Base-by-base conservation (phyloP, 2,797 vertebrate genomes). In the Pelobates cultripes region DNA sequence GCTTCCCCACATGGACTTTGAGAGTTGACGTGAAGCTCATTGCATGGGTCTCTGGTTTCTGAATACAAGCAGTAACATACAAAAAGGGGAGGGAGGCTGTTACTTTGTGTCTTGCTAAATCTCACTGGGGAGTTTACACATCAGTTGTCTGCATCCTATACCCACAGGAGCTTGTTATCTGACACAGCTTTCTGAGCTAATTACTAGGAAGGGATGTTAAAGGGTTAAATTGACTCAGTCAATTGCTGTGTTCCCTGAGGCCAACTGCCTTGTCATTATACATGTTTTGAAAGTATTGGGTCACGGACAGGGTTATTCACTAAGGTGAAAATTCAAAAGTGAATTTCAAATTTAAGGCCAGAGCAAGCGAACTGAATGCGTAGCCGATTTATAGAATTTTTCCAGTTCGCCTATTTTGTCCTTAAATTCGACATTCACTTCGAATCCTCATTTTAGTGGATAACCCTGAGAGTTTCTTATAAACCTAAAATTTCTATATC, bases 1-100 rank as follows among this genome's bases (percentile, higher is more conserved):
- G 68, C 14, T 77, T 77, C 60, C 70, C 73, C 68, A 83, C 40
- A 44, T 83, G 76, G n/a, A 83, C 70, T 44, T 53, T 78, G 43
- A 83, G 64, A 8, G 71, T 83, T 3, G 76, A 74, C 57, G 64
- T 83, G 57, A 78, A 83, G 40, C 81, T 83, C 81, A 83, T 83
- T 13, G 40, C 57, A 10, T 3, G 17, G 53, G 41, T 13, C 2
- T 47, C 53, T 83, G 14, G 13, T 13, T 43, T 45, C n/a, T 77
- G 40, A 44, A 60, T 7, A 55, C 6, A 28, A 40, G 17, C 10
- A 64, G 10, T n/a, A 28, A 40, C 53, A 80, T 55, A 17, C 45
- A 67, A 40, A 9, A 4, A n/a, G 57, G 6, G 44, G 15, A n/a
- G 61, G 28, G 28, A 28, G 28, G 28, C 1, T 28, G 28, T 28